phyloP scores from a whole-genome alignment of 2,888 invertebrate genomes.

The Drosophila atripex region DNA sequence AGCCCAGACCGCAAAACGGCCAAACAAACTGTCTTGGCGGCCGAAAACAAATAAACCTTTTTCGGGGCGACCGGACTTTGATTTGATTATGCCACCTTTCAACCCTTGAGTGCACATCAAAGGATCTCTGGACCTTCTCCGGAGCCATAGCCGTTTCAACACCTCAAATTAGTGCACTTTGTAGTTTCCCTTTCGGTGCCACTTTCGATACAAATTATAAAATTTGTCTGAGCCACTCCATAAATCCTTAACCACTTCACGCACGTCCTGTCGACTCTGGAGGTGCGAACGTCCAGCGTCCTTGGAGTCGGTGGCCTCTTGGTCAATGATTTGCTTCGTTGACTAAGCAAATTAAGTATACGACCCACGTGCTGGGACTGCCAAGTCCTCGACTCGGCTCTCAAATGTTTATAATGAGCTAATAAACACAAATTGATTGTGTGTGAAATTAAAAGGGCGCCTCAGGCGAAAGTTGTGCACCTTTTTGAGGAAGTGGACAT shows the following conservation, averaged over 20 bases:
- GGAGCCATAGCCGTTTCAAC: slow-evolving; percentile 50
- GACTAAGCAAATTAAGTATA: slow-evolving; percentile 70
- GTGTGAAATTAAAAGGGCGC: slow-evolving; percentile 52
- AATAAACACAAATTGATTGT: slow-evolving; percentile 66
- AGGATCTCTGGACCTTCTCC: slow-evolving; percentile 32
- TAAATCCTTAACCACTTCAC: slow-evolving; percentile 55
- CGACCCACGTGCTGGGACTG: slow-evolving; percentile 53
- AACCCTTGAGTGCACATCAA: slow-evolving; percentile 73
- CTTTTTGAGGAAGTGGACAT: background rate
- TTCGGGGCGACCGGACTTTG: slow-evolving; percentile 50
- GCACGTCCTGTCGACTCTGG: slow-evolving; percentile 57
- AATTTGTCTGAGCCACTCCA: slow-evolving; percentile 42
- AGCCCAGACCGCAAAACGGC: slow-evolving; percentile 26
- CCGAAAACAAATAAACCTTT: slow-evolving; percentile 57
- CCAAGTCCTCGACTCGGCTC: slow-evolving; percentile 11
- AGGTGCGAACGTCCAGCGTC: slow-evolving; percentile 18
- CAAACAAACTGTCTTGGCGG: slow-evolving; percentile 45
- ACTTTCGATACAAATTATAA: slow-evolving; percentile 35
- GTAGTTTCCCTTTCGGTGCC: slow-evolving; percentile 65
- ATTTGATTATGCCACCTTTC: slow-evolving; percentile 72
- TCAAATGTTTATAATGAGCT: slow-evolving; percentile 64
- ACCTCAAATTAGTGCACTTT: slow-evolving; percentile 77
- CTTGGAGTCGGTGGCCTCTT: slow-evolving; percentile 8
- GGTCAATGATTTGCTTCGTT: slow-evolving; percentile 76
- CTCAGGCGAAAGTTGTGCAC: slow-evolving; percentile 24